Conservation (phyloP, 2,113 vertebrate species). For the Acanthochromis polyacanthus region DNA sequence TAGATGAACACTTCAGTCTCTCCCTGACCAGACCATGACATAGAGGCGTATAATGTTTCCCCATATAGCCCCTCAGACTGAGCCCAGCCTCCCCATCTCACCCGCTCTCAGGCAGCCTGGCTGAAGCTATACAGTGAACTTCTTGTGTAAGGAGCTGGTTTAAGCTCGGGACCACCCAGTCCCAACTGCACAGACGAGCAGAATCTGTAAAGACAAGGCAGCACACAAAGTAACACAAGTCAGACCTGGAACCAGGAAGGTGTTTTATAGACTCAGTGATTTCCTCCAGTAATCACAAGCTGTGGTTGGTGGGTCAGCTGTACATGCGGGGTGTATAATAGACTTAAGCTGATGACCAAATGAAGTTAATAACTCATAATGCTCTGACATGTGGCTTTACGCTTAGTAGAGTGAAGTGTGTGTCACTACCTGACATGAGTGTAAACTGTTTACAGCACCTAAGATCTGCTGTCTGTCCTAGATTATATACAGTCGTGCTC, state of each 20-base stretch:
- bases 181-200: slow-evolving; percentile 32
- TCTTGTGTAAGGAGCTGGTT: slow-evolving; percentile 54
- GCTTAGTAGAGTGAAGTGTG: too few relatives aligned
- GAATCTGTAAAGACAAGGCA: slow-evolving; percentile 14
- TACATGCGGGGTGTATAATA: too few relatives aligned
- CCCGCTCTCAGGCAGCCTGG: slow-evolving; percentile 44
- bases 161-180: slow-evolving; percentile 30
- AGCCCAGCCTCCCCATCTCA: slow-evolving; percentile 18
- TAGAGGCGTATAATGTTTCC: slow-evolving; percentile 68
- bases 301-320: neutral
- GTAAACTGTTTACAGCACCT: too few relatives aligned
- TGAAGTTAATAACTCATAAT: too few relatives aligned
- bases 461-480: too few relatives aligned
- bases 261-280: neutral
- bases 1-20: slow-evolving; percentile 55
- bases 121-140: slow-evolving; percentile 40
- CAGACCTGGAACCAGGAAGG: slow-evolving; percentile 11
- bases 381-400: too few relatives aligned
- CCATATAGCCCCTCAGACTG: slow-evolving; percentile 44
- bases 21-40: slow-evolving; percentile 59
- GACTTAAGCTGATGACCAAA: too few relatives aligned
- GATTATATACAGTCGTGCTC: too few relatives aligned
- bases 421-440: too few relatives aligned
- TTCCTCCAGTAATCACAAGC: neutral
- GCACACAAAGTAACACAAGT: slow-evolving; percentile 14